Percentiles rank a stretch among this genome's conserved stretches.
Conservation (phyloP, 2,113 vertebrate genomes). For the Zosterops lateralis region DNA sequence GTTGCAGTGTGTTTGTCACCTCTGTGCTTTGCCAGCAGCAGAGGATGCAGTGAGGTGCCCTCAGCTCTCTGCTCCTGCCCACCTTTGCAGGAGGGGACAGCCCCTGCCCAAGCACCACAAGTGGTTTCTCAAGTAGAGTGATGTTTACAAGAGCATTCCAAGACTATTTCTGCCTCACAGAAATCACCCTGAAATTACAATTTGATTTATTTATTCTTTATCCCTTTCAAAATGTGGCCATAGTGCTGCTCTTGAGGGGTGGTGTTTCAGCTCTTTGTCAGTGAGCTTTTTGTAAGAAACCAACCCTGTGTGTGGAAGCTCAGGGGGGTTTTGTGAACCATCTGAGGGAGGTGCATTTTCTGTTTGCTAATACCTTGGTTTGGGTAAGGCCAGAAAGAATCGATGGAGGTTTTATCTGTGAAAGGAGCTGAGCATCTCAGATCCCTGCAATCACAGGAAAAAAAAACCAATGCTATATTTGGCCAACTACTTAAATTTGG, state of each 20-base stretch:
- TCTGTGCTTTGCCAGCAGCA: background rate
- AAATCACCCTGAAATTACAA: background rate
- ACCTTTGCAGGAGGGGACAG: background rate
- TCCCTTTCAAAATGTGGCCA: background rate
- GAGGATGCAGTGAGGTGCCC: background rate
- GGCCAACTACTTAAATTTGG: background rate
- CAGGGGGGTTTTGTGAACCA: fast-evolving
- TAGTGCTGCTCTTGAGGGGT: background rate
- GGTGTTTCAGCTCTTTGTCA: background rate
- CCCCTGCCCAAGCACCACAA: background rate
- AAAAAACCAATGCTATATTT: background rate
- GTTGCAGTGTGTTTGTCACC: background rate
- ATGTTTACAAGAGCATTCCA: background rate
- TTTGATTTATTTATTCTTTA: slow-evolving; percentile 5
- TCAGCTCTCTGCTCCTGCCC: background rate
- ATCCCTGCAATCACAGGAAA: background rate
- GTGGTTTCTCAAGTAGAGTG: background rate
- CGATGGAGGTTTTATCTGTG: background rate
- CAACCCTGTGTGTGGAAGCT: background rate
- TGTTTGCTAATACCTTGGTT: background rate
- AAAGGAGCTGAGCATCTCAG: background rate
- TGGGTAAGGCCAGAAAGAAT: background rate
- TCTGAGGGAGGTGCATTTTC: background rate
- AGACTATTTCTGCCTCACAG: background rate
- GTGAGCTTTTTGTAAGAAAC: background rate